These are phyloP conservation scores for Sarcophilus harrisii DNA, from an alignment of 2,797 vertebrate species.

Conservation along the genomic window DNA sequence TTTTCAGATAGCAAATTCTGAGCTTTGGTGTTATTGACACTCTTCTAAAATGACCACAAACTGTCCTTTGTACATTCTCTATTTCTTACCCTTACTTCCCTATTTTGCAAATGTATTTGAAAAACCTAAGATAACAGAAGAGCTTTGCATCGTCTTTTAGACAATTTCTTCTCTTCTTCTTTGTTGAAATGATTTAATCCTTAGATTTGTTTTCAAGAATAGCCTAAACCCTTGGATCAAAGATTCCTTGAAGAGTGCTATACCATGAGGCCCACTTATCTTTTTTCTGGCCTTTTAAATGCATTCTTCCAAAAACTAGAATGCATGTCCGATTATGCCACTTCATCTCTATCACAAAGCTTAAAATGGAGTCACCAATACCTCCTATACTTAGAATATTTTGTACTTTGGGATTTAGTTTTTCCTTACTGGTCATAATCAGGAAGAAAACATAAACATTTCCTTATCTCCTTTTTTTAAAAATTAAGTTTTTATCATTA, in stretches of 20 bases:
- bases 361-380: not conserved
- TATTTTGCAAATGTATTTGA: not conserved
- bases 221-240: not conserved
- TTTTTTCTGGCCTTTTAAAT: not conserved
- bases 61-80: not conserved
- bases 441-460: not conserved
- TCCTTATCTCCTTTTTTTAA: not conserved
- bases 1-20: not conserved
- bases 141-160: not conserved
- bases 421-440: not conserved
- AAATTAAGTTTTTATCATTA: not conserved
- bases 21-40: not conserved
- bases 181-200: not conserved
- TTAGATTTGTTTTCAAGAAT: not conserved
- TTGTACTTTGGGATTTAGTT: not conserved
- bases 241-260: not conserved
- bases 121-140: not conserved
- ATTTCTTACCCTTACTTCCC: not conserved
- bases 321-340: not conserved
- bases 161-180: not conserved
- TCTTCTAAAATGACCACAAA: not conserved
- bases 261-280: not conserved
- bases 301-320: not conserved
- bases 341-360: not conserved
- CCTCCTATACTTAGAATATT: not conserved